Evolutionary conservation across 2,797 vertebrate species (phyloP), one percentile per base, ranked within the genome.

Genomic region (Phoxinus dragarum): DNA sequence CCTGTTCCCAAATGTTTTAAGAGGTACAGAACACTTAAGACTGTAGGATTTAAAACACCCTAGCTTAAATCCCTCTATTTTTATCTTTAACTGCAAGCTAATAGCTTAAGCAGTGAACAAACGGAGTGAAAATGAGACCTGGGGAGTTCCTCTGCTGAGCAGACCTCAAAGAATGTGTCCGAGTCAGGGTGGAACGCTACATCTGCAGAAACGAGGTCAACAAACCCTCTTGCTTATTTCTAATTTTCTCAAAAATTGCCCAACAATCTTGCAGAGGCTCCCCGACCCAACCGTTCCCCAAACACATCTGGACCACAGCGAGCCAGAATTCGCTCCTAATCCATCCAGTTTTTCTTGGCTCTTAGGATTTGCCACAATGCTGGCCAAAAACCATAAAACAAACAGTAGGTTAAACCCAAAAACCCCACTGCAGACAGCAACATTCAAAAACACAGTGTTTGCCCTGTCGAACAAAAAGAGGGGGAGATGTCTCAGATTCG

Each of bases 401-500:
- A 84, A 84, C 82, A 67, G 64, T 44, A 44, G 64, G 74, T 59
- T 84, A 80, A 72, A 73, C 68, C 67, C 66, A 42, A 80, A 80
- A 85, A 66, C 84, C 66, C 74, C 21, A n/a, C 34, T 56, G 75
- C 44, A 64, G 68, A 54, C 40, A 61, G 36, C 14, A 66, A 27
- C 31, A 36, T 64, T 27, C 34, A 27, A 61, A 66, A 61, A 47
- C 54, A 61, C 52, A 49, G 31, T 3, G 10, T 81, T 56, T 72
- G 44, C n/a, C 42, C 42, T 9, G 42, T 68, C 78, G 23, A 12
- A 38, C 17, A 52, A 68, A 61, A 59, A 61, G 31, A 75, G 38
- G 69, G n/a, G 42, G 27, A 31, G 19, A 89, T 54, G 87, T 91
- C 90, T 90, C 36, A 23, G 64, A 67, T 68, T 81, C 44, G 9